These are phyloP conservation scores for Cichladusa arquata DNA, from an alignment of 2,113 vertebrate species.

Conservation along the genomic window DNA sequence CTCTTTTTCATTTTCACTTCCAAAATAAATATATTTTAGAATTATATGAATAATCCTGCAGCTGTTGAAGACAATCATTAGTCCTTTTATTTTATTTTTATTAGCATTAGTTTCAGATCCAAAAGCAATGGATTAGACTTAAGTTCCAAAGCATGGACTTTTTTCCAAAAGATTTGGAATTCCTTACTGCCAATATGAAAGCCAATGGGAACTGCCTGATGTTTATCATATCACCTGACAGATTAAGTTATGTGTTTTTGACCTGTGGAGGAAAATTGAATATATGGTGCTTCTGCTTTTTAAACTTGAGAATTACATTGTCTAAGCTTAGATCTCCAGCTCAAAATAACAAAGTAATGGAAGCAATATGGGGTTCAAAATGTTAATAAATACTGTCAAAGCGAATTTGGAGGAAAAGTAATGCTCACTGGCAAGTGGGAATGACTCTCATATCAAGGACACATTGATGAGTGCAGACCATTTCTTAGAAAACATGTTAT, in stretches of 20 bases:
- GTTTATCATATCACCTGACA: background rate
- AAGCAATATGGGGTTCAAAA: background rate
- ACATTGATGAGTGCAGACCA: fast-evolving
- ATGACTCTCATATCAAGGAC: background rate
- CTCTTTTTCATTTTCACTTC: background rate
- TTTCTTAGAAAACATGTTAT: background rate
- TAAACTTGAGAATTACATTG: background rate
- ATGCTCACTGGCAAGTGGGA: background rate
- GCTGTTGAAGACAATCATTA: background rate
- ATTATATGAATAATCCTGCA: background rate
- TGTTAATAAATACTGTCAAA: background rate
- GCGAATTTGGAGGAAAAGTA: background rate
- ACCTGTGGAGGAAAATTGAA: background rate
- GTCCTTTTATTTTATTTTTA: background rate
- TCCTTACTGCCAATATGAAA: background rate
- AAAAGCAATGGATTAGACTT: background rate
- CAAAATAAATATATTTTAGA: background rate
- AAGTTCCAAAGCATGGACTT: background rate
- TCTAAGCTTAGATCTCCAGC: background rate
- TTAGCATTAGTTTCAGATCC: background rate
- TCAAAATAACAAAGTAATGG: background rate
- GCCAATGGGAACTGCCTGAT: background rate
- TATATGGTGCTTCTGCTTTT: background rate
- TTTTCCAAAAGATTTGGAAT: background rate
- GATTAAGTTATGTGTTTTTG: background rate